Evolutionary conservation across 2,113 vertebrate species (phyloP), one percentile per base, ranked within the genome.

Genomic region (Lampris megalopsis): DNA sequence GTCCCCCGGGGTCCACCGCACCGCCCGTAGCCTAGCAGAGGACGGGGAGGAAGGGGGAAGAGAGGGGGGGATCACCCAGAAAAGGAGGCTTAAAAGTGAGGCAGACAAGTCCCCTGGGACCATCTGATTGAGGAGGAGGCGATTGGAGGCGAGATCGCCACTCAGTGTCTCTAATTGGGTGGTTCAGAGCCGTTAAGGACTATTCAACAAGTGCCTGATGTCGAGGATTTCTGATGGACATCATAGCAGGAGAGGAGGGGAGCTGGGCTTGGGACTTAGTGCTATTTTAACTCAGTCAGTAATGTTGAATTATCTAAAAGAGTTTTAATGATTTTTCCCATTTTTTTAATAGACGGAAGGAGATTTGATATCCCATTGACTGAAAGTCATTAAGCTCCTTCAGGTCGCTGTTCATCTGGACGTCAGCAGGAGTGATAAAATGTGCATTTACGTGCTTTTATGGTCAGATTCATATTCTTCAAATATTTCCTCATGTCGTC

Each of bases 1-100:
- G 63, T 96, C 95, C n/a, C 94, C 96, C 0, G 94, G 94, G 6
- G 95, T 94, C 54, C 93, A 93, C 79, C 95, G 93, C 57, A 81
- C 86, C n/a, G 3, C 84, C 0, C 90, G 95, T 65, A 94, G 88
- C 71, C 40, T 79, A 0, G 79, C 83, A 49, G 89, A 86, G 63
- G 73, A 77, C 81, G 62, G 61, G 7, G 88, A 80, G 9, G 0
- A 40, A 40, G 58, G 41, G 6, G 62, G 62, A 9, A 49, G 8
- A 13, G 73, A 42, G 24, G 57, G 8, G 62, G 37, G 35, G 38
- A 11, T 0, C 0, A 71, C 41, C 36, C 63, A 43, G 4, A 77
- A 79, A 73, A 89, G 78, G 72, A 63, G 77, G 7, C 77, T 68
- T 75, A 77, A 58, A 67, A 79, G 80, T 68, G 1, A 35, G 59